Evolutionary conservation across 2,888 invertebrate species (phyloP).

Genomic region (Isoperla grammatica): DNA sequence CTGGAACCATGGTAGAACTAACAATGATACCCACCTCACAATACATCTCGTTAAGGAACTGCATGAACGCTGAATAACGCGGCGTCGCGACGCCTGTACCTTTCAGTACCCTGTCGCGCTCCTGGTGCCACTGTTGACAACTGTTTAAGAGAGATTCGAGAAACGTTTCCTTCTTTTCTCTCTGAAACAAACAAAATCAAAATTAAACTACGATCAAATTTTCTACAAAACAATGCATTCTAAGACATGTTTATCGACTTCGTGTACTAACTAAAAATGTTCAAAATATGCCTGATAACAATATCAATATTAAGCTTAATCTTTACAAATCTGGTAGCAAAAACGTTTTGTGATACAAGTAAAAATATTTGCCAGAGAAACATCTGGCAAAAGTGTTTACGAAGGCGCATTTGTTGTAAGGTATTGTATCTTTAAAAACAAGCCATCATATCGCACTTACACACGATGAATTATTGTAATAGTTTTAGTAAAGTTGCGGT

Average conservation of each 20-base stretch:
- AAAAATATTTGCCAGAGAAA: no score
- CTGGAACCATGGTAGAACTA: no score
- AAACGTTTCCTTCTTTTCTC: slow-evolving; percentile 82
- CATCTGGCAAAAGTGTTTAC: no score
- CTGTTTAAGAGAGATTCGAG: slow-evolving; percentile 83
- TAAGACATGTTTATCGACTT: not conserved
- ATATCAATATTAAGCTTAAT: no score
- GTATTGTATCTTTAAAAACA: no score
- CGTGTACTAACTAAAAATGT: slow-evolving; percentile 1
- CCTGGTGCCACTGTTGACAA: slow-evolving; percentile 87
- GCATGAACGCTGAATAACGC: slow-evolving; percentile 76
- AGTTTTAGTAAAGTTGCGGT: no score
- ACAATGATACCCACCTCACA: slow-evolving; percentile 50
- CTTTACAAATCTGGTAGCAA: no score
- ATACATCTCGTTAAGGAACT: slow-evolving; percentile 86
- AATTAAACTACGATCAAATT: not conserved
- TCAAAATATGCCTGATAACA: not conserved
- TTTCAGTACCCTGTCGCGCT: slow-evolving; percentile 60
- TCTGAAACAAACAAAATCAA: slow-evolving; percentile 42
- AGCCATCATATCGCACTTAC: no score
- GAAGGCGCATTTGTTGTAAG: no score
- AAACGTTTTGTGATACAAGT: no score
- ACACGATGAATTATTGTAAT: no score
- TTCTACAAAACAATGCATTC: not conserved
- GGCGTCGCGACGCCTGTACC: slow-evolving; percentile 56